Base-by-base conservation (phyloP, 2,797 vertebrate genomes). In the Loriculus beryllinus region DNA sequence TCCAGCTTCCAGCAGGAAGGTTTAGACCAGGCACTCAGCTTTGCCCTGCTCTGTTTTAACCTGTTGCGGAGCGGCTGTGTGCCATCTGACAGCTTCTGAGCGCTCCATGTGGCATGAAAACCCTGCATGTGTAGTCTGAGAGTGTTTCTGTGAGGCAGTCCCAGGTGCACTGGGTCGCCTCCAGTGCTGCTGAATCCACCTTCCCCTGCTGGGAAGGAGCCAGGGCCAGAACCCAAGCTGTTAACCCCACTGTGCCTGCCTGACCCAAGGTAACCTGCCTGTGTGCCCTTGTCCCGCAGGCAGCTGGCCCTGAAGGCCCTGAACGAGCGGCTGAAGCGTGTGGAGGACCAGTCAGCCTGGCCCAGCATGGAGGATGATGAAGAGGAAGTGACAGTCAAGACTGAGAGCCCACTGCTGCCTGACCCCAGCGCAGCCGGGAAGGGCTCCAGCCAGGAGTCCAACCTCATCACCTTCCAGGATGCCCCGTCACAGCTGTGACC, bases 281-380 rank as follows among this genome's bases (percentile, higher is more conserved):
- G 1, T 23, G 13, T 83, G 51, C 65, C 64, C 62, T 95, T 93
- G 77, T 74, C 92, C 74, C 49, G 5, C 96, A 99, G 99, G 97
- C 99, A 99, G 97, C 97, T 99, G 96, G 99, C 99, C 25, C 98
- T 99, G 90, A 99, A 99, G 95, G 99, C 99, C 56, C 97, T 99
- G 84, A 99, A 99, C 5, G 99, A 99, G 96, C 98, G 99, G 42
- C 97, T 99, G 94, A 99, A 99, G 97, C 98, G 98, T 0, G 99
- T 99, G 91, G 99, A 99, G 95, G 99, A 99, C 95, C 99, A 99
- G 96, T 98, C 99, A 0, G 98, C 98, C 42, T 99, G 99, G 99
- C 99, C 99, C 78, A 99, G 98, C 97, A 99, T 99, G 99, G 99
- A 99, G 29, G 99, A 99, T 2, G 99, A 99, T 1, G 99, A 99